These are phyloP conservation scores for Nemurella pictetii DNA, from an alignment of 2,888 invertebrate genomes.

Conservation along the genomic window DNA sequence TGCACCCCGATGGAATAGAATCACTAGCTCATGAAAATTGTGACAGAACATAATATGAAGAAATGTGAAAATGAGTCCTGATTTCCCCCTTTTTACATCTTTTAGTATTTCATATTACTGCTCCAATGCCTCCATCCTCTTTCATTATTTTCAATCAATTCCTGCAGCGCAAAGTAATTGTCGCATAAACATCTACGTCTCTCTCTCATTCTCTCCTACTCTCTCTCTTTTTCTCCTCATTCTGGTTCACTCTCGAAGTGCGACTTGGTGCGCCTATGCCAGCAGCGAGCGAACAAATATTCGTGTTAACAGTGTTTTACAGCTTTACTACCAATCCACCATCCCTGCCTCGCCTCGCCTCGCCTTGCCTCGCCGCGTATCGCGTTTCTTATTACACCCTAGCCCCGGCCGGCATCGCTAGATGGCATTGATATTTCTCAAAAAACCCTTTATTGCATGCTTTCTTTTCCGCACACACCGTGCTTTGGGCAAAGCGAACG, in stretches of 20 bases:
- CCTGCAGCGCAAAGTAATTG: not conserved
- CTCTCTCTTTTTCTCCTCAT: not conserved
- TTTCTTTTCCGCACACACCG: slow-evolving; percentile 1
- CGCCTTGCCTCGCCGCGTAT: not conserved
- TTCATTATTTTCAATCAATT: not conserved
- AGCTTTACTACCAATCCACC: not conserved
- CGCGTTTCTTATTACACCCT: slow-evolving; percentile 17
- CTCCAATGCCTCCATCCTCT: not conserved
- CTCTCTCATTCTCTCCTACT: not conserved
- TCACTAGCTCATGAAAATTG: not conserved
- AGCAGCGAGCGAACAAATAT: not conserved
- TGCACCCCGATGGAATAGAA: not conserved
- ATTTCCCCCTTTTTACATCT: not conserved
- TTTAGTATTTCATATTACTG: not conserved
- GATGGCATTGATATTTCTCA: slow-evolving; percentile 37
- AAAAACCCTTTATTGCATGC: slow-evolving; percentile 26
- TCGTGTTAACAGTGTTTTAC: not conserved
- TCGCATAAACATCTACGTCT: not conserved
- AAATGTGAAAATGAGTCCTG: not conserved
- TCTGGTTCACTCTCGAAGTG: not conserved
- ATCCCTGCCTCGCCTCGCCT: not conserved
- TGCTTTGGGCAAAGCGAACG: not conserved
- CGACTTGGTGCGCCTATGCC: not conserved
- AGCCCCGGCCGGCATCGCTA: slow-evolving; percentile 18
- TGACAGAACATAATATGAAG: not conserved